Conservation (phyloP, 2,797 vertebrate genomes). For the Aldrovandia affinis region DNA sequence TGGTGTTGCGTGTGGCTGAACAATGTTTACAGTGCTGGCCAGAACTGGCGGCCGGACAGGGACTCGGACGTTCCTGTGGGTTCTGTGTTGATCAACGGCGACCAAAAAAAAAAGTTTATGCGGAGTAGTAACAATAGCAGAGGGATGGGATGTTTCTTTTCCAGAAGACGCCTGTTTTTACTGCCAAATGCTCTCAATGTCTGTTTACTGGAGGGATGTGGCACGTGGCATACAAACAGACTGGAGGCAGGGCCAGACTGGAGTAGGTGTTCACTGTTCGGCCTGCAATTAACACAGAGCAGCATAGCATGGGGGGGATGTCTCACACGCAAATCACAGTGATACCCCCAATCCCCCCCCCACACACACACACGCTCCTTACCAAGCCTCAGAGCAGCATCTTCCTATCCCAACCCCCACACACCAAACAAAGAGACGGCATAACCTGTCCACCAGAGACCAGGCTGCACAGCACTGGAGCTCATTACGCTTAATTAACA, state of each 20-base stretch:
- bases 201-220: neutral
- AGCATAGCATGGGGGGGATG: neutral
- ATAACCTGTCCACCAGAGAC: neutral
- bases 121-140: conserved; percentile 44
- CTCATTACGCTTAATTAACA: neutral
- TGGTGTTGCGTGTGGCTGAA: conserved; percentile 33
- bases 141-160: neutral
- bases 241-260: neutral
- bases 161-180: neutral
- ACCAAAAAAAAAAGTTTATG: neutral
- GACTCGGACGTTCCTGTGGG: conserved; percentile 48
- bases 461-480: too few relatives aligned
- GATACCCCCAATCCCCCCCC: conserved; percentile 6
- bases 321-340: conserved; percentile 16
- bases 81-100: conserved; percentile 2
- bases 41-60: conserved; percentile 33
- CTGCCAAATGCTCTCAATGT: neutral
- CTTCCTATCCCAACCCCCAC: neutral
- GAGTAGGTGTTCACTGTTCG: neutral
- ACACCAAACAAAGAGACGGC: neutral
- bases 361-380: neutral
- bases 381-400: neutral
- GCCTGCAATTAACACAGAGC: conserved; percentile 1
- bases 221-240: neutral
- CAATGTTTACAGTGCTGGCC: conserved; percentile 54